Percentiles rank a stretch among this genome's conserved stretches.
These are phyloP conservation scores for Morinoia aosen DNA, from an alignment of 2,888 invertebrate species.

Conservation along the genomic window DNA sequence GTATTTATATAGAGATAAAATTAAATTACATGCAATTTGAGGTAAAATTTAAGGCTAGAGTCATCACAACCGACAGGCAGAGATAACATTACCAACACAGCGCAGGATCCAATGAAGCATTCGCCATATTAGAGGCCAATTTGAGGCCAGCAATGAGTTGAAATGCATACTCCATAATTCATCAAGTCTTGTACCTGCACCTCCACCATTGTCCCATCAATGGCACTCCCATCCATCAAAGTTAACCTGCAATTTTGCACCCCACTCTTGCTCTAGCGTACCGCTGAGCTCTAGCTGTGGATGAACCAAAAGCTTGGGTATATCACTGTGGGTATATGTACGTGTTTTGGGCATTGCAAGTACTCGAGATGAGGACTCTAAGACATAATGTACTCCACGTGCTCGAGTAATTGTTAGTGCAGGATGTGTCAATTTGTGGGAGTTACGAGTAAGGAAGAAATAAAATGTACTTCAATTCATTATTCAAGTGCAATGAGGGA, in stretches of 20 bases:
- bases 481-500: not conserved
- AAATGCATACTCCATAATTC: slow-evolving; percentile 23
- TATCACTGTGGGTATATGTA: not conserved
- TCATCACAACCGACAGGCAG: not conserved
- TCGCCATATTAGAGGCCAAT: not conserved
- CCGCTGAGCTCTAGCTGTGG: not conserved
- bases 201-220: slow-evolving; percentile 4
- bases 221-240: not conserved
- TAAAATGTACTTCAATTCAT: not conserved
- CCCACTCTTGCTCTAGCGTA: not conserved
- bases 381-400: too few species aligned
- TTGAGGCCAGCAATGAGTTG: not conserved
- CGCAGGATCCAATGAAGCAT: not conserved
- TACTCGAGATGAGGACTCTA: too few species aligned
- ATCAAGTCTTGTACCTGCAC: not conserved
- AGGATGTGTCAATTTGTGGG: not conserved
- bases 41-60: not conserved
- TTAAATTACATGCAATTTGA: not conserved
- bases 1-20: not conserved
- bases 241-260: not conserved
- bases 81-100: not conserved
- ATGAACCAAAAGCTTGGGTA: not conserved
- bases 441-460: not conserved
- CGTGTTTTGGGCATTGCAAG: too few species aligned
- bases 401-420: not conserved